phyloP scores from a whole-genome alignment of 1,140 invertebrate genomes.

The Polypedilum pembai region DNA sequence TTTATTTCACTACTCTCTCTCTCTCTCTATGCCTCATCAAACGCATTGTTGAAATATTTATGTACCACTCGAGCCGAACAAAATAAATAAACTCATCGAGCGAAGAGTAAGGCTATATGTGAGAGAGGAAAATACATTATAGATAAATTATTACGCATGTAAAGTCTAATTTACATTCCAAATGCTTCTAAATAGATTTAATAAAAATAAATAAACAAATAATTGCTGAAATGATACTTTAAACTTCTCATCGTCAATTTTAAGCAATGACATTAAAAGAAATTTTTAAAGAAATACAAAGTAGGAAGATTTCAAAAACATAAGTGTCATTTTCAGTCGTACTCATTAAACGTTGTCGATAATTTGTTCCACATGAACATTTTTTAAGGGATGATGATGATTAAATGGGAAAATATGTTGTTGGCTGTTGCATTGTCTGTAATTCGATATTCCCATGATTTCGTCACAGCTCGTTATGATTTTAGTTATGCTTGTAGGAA shows the following conservation, averaged over 20 bases:
- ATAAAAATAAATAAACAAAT: slow-evolving; percentile 15
- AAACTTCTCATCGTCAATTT: not conserved
- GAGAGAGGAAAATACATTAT: not conserved
- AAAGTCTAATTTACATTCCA: slow-evolving; percentile 13
- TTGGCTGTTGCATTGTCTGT: not conserved
- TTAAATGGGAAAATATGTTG: slow-evolving; percentile 18
- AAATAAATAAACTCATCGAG: not conserved
- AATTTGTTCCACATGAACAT: slow-evolving; percentile 4
- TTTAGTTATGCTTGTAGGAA: not conserved
- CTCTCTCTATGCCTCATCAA: not conserved
- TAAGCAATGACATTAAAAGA: not conserved
- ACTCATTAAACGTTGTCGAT: not conserved
- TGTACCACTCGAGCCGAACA: not conserved
- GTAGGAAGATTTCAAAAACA: not conserved
- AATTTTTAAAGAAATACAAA: not conserved
- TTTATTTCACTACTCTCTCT: not conserved
- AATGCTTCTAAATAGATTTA: slow-evolving; percentile 19
- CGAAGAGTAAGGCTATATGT: too few relatives aligned
- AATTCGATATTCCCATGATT: not conserved
- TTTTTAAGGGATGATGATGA: not conserved
- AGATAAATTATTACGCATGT: slow-evolving; percentile 15
- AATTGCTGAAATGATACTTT: not conserved
- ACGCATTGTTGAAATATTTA: slow-evolving; percentile 19
- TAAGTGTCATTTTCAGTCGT: not conserved
- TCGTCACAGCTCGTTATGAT: not conserved